These are phyloP conservation scores for Rhabdophis nuchalis DNA, from an alignment of 2,797 vertebrate species.

Conservation along the genomic window DNA sequence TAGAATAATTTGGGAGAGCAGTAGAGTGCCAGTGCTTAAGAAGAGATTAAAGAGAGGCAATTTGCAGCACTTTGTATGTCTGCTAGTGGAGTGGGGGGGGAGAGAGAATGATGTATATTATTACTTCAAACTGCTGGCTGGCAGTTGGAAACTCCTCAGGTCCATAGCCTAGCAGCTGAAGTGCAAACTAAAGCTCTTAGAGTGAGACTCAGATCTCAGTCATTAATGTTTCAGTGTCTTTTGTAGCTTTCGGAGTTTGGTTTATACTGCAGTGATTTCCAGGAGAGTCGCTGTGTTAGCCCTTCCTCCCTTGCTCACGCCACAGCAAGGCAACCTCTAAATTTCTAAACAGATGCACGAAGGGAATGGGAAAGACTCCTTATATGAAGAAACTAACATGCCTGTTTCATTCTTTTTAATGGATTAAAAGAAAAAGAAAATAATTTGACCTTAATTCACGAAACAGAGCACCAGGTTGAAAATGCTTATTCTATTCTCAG, in stretches of 20 bases:
- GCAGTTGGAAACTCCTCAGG: neutral
- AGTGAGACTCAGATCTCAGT: neutral
- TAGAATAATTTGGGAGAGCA: neutral
- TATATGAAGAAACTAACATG: neutral
- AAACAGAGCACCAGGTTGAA: neutral
- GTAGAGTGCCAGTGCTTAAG: neutral
- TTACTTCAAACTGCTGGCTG: neutral
- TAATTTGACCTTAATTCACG: neutral
- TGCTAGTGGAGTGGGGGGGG: neutral
- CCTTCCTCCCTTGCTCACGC: neutral
- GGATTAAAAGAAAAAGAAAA: neutral
- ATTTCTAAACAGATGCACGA: neutral
- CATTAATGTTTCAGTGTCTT: neutral
- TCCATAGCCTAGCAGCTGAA: neutral
- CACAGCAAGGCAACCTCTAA: neutral
- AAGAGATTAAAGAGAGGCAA: neutral
- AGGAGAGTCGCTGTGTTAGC: neutral
- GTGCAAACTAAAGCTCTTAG: neutral
- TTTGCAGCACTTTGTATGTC: neutral
- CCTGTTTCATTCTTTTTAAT: neutral
- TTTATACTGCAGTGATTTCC: neutral
- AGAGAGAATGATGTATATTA: neutral
- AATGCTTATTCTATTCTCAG: neutral
- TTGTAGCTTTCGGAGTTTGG: neutral
- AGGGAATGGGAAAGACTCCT: neutral